Evolutionary conservation across 2,113 vertebrate species (phyloP).

Genomic region (Dolichotis patagonum): DNA sequence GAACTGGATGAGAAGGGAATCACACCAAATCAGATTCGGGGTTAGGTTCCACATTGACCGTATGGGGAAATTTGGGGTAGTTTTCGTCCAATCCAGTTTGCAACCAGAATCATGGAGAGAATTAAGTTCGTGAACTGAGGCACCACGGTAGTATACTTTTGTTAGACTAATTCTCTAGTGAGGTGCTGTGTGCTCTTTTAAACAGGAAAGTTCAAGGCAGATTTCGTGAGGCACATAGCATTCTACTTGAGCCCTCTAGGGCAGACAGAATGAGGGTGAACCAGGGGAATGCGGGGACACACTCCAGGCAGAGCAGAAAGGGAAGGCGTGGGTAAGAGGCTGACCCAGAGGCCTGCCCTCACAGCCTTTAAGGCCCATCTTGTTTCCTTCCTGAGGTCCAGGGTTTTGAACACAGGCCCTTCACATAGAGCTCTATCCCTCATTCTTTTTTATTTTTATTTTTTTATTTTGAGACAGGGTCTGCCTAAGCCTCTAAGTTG

Average conservation of each 20-base stretch:
- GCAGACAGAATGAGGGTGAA: not conserved
- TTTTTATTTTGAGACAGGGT: not conserved
- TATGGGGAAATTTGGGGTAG: not conserved
- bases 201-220: slow-evolving; percentile 17
- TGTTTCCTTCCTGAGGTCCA: not conserved
- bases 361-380: not conserved
- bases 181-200: not conserved
- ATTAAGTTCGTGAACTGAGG: not conserved
- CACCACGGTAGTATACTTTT: not conserved
- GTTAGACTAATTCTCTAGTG: slow-evolving; percentile 42
- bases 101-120: not conserved
- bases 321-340: not conserved
- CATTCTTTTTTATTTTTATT: not conserved
- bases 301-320: not conserved
- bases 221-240: not conserved
- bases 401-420: not conserved
- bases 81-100: not conserved
- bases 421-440: not conserved
- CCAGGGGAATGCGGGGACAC: not conserved
- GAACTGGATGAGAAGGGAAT: not conserved
- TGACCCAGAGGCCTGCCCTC: not conserved
- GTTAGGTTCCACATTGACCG: not conserved
- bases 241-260: not conserved
- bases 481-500: not conserved
- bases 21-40: not conserved